These are phyloP conservation scores for Radopholus similis DNA, from an alignment of 1,140 invertebrate genomes.

Conservation along the genomic window DNA sequence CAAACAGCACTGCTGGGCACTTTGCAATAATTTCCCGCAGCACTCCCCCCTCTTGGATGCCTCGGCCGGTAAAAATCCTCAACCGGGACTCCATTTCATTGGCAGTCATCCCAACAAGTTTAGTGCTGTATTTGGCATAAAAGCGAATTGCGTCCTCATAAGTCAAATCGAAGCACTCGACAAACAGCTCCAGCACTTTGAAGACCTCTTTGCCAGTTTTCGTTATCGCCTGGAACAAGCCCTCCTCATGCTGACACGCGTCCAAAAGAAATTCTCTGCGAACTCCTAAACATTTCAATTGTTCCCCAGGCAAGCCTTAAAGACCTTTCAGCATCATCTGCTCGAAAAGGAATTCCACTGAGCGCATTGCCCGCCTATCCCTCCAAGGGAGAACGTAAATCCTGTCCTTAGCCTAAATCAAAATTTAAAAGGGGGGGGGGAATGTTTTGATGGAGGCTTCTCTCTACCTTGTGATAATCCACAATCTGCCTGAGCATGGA, in stretches of 20 bases:
- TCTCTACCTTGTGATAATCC: no score
- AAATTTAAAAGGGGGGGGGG: no score
- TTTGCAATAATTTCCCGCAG: slow-evolving; percentile 25
- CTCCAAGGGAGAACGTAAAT: background rate
- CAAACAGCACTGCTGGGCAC: slow-evolving; percentile 46
- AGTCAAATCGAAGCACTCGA: slow-evolving; percentile 14
- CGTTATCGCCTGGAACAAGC: slow-evolving; percentile 15
- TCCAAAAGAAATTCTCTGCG: slow-evolving; percentile 24
- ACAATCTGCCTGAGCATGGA: no score
- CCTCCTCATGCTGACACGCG: background rate
- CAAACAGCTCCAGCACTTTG: slow-evolving; percentile 20
- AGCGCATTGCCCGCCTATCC: background rate
- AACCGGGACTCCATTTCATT: slow-evolving; percentile 17
- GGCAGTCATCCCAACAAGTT: background rate
- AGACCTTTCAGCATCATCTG: background rate
- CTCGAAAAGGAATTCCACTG: background rate
- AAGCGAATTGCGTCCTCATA: slow-evolving; percentile 29
- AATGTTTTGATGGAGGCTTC: no score
- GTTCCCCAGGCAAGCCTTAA: background rate
- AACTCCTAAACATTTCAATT: slow-evolving; percentile 24
- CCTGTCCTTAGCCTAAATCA: background rate
- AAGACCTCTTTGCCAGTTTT: slow-evolving; percentile 24
- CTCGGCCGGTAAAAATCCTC: slow-evolving; percentile 24
- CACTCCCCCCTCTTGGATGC: slow-evolving; percentile 16
- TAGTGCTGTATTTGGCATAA: slow-evolving; percentile 23